These are phyloP conservation scores for Carcinoscorpius rotundicauda DNA, from an alignment of 1,140 invertebrate species.

Conservation along the genomic window DNA sequence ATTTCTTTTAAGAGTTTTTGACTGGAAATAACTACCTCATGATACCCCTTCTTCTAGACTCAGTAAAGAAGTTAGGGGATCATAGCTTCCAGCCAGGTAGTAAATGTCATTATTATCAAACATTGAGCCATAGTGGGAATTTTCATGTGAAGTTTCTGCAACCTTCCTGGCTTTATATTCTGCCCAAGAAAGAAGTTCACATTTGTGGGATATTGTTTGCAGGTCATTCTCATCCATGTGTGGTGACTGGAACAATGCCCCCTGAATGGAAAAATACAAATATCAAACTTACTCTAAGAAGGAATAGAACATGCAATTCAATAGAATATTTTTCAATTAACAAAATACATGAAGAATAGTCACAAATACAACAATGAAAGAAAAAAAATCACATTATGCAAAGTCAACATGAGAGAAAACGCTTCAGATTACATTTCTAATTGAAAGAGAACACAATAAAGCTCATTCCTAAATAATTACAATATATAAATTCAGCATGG, in stretches of 20 bases:
- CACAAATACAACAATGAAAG: background rate
- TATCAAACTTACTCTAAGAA: no score
- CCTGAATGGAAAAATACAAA: conserved; percentile 40
- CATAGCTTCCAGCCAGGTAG: conserved; percentile 83
- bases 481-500: no score
- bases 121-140: conserved; percentile 42
- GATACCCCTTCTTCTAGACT: conserved; percentile 49
- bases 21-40: background rate
- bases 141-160: conserved; percentile 36
- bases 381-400: no score
- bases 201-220: conserved; percentile 91
- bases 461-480: no score
- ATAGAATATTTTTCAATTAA: conserved; percentile 1
- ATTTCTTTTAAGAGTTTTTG: no score
- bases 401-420: background rate
- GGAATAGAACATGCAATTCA: conserved; percentile 20
- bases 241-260: conserved; percentile 70
- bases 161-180: conserved; percentile 54
- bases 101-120: conserved; percentile 82
- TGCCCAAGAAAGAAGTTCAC: conserved; percentile 68
- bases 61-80: conserved; percentile 58
- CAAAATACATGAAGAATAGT: background rate
- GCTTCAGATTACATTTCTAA: background rate
- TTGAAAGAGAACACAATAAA: no score
- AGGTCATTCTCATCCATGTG: conserved; percentile 93